Percentiles rank a stretch among this genome's conserved stretches.
These are phyloP conservation scores for Pterocles gutturalis DNA, from an alignment of 2,113 vertebrate genomes.

Conservation along the genomic window DNA sequence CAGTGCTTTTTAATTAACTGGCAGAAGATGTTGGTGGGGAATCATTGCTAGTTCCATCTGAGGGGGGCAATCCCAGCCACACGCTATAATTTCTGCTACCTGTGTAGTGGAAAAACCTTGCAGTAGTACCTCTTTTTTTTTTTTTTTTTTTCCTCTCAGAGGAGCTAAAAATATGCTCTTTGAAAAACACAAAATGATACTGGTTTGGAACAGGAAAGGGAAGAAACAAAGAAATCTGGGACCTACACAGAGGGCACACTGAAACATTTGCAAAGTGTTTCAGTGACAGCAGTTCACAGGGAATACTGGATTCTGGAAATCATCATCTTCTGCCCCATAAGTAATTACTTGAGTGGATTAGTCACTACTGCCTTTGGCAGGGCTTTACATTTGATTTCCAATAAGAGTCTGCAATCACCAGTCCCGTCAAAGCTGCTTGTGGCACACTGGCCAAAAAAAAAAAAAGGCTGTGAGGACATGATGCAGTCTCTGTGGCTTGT, in stretches of 20 bases:
- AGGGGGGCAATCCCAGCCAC: background rate
- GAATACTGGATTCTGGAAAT: background rate
- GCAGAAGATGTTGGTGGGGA: background rate
- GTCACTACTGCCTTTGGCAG: conserved; percentile 4
- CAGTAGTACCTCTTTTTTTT: background rate
- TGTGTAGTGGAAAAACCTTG: background rate
- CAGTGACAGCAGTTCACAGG: background rate
- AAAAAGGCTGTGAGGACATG: background rate
- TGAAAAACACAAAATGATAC: background rate
- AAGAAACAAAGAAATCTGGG: background rate
- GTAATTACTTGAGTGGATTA: conserved; percentile 35
- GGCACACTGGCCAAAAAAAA: background rate
- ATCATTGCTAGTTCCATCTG: background rate
- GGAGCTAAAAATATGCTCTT: background rate
- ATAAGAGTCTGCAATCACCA: background rate
- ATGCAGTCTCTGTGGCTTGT: background rate
- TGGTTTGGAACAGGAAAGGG: background rate
- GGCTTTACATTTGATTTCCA: background rate
- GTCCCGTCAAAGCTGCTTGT: background rate
- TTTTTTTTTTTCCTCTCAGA: background rate
- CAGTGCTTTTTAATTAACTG: background rate
- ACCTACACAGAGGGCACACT: background rate
- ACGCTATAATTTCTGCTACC: background rate
- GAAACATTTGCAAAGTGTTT: background rate
- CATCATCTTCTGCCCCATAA: background rate